Evolutionary conservation across 2,113 vertebrate genomes (phyloP).

Genomic region (Rhadina sibilatrix): DNA sequence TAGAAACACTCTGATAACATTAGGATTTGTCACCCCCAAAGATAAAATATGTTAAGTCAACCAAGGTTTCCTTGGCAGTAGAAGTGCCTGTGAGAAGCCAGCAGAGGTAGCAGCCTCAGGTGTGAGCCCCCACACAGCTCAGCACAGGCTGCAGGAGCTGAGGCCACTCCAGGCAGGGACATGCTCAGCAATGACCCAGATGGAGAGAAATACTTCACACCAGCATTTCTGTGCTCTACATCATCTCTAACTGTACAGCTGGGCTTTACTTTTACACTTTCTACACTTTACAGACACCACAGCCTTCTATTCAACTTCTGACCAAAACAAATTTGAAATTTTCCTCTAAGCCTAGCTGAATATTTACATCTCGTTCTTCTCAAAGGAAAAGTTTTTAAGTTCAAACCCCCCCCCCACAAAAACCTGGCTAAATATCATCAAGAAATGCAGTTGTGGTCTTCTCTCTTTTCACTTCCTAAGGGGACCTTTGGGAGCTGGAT

Average conservation of each 20-base stretch:
- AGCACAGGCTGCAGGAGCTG: not conserved
- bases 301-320: not conserved
- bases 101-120: not conserved
- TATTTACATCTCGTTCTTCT: not conserved
- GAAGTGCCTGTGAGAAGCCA: not conserved
- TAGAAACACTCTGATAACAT: not conserved
- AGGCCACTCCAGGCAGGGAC: not conserved
- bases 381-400: not conserved
- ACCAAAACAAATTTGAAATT: not conserved
- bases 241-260: not conserved
- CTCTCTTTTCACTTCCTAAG: not conserved
- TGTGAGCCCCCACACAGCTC: not conserved
- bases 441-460: not conserved
- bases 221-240: not conserved
- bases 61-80: not conserved
- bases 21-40: not conserved
- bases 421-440: not conserved
- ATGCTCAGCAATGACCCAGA: rapidly evolving
- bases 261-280: not conserved
- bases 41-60: not conserved
- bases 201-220: rapidly evolving
- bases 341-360: not conserved
- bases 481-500: not conserved
- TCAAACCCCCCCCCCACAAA: not conserved
- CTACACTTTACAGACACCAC: not conserved